phyloP scores from a whole-genome alignment of 2,888 invertebrate genomes.

The Microctonus brassicae region DNA sequence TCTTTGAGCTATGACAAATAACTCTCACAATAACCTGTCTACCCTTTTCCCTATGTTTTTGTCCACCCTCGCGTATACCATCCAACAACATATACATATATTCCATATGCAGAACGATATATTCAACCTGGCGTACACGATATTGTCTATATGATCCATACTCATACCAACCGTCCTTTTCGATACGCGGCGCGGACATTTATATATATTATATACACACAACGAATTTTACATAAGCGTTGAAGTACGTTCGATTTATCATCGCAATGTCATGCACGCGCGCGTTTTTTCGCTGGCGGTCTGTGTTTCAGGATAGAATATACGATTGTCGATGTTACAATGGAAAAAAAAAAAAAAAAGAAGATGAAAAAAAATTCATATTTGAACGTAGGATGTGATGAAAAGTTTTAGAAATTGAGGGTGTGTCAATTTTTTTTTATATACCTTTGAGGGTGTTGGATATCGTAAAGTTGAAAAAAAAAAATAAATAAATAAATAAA shows the following conservation, averaged over 20 bases:
- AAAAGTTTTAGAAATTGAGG: conserved; percentile 28
- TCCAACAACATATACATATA: not conserved
- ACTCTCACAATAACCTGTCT: conserved; percentile 63
- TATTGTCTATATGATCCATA: not conserved
- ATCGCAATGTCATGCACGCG: not conserved
- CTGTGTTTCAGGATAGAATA: not conserved
- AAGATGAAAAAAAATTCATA: not conserved
- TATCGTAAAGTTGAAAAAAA: conserved; percentile 42
- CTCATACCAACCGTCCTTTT: not conserved
- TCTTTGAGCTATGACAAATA: conserved; percentile 65
- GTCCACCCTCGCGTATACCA: conserved; percentile 39
- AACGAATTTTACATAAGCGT: conserved; percentile 23
- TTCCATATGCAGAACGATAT: not conserved
- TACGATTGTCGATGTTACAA: not conserved
- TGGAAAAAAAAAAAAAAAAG: not conserved
- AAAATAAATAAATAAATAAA: conserved; percentile 40
- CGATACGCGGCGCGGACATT: not conserved
- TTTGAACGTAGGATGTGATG: conserved; percentile 1
- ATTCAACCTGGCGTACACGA: not conserved
- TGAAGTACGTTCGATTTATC: conserved; percentile 31
- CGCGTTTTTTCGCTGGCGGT: not conserved
- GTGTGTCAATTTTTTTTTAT: conserved; percentile 29
- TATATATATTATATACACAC: not conserved
- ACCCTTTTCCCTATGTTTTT: conserved; percentile 41
- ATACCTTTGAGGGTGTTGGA: conserved; percentile 40